phyloP scores from a whole-genome alignment of 2,113 vertebrate species.

The Neotragus pygmaeus region DNA sequence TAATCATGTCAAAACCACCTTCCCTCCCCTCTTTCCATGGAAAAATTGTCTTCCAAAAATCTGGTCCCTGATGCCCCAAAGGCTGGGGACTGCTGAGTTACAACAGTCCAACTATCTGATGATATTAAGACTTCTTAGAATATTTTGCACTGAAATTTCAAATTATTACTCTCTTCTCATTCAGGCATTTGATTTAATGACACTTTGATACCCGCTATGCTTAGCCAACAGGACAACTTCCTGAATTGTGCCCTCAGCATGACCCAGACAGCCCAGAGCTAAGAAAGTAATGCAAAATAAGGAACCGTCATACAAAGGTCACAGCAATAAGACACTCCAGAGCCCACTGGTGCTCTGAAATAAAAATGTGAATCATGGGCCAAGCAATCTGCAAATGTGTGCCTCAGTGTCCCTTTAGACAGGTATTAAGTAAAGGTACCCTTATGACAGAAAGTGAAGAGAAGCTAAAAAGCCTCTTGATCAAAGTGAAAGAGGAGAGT shows the following conservation, averaged over 20 bases:
- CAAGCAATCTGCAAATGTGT: background rate
- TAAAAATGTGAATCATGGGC: background rate
- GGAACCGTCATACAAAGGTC: background rate
- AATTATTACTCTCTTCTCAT: constrained; percentile 9
- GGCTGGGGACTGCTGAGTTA: background rate
- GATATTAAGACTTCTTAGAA: background rate
- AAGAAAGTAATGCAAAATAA: background rate
- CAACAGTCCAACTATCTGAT: background rate
- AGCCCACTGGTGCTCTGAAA: background rate
- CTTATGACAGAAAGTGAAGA: no score
- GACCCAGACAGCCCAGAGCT: background rate
- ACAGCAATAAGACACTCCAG: background rate
- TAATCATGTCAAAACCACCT: background rate
- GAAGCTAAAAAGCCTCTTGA: no score
- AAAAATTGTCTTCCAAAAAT: background rate
- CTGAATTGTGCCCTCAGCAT: background rate
- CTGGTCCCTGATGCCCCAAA: background rate
- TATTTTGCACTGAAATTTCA: background rate
- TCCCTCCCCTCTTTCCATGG: background rate
- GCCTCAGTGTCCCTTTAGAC: background rate
- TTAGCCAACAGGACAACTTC: background rate
- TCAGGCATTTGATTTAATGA: background rate
- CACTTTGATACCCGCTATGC: background rate
- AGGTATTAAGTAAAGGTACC: background rate
- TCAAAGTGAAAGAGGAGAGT: no score